These are phyloP conservation scores for Rhagonycha lutea DNA, from an alignment of 2,888 invertebrate species.

Conservation along the genomic window DNA sequence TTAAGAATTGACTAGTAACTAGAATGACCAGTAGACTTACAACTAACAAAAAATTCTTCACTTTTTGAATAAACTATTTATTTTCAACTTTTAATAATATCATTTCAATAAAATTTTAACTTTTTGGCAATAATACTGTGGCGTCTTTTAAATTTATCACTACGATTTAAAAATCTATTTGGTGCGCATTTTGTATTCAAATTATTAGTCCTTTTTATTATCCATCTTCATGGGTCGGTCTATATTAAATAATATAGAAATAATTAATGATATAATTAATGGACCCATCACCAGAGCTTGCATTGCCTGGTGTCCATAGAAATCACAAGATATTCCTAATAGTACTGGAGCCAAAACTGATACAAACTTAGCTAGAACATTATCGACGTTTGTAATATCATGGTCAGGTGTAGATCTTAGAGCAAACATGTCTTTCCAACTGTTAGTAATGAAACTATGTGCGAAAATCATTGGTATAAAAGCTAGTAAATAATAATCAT, in stretches of 20 bases:
- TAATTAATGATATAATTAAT: neutral
- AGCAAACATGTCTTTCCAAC: constrained; percentile 13
- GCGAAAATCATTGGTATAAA: constrained; percentile 21
- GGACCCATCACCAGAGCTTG: constrained; percentile 17
- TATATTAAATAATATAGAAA: neutral
- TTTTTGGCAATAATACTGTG: neutral
- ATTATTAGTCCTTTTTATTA: neutral
- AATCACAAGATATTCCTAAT: constrained; percentile 24
- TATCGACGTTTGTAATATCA: constrained; percentile 9
- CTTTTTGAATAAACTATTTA: neutral
- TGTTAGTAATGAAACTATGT: constrained; percentile 5
- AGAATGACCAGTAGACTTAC: no score
- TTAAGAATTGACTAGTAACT: no score
- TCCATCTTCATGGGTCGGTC: neutral
- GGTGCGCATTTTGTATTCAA: neutral
- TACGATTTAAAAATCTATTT: neutral
- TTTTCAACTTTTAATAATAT: neutral
- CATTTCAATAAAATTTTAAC: neutral
- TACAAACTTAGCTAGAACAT: constrained; percentile 9
- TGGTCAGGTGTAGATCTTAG: neutral
- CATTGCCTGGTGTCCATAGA: constrained; percentile 15
- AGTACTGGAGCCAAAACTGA: constrained; percentile 11
- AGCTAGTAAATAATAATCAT: constrained; percentile 19
- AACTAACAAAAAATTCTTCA: neutral
- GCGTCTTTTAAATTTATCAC: neutral